Evolutionary conservation across 2,113 vertebrate species (phyloP).

Genomic region (Oncorhynchus clarkii): DNA sequence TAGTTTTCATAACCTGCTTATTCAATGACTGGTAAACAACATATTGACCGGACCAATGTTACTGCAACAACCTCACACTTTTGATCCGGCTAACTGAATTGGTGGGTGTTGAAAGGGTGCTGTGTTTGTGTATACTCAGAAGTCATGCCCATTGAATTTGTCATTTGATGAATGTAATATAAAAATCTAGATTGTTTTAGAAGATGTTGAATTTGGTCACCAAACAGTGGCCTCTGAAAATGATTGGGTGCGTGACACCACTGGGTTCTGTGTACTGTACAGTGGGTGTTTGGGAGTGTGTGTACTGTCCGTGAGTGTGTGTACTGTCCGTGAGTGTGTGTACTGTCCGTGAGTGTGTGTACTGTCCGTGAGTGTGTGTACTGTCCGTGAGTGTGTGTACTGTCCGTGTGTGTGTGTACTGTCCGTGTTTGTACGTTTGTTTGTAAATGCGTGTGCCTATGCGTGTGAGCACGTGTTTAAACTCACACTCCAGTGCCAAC

Average conservation of each 20-base stretch:
- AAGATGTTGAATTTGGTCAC: too few relatives aligned
- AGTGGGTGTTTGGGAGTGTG: neutral
- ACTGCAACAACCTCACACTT: too few relatives aligned
- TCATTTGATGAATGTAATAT: too few relatives aligned
- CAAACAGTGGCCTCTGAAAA: too few relatives aligned
- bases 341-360: neutral
- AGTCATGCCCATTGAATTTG: too few relatives aligned
- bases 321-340: neutral
- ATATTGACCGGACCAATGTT: too few relatives aligned
- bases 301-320: neutral
- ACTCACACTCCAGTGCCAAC: constrained; percentile 46
- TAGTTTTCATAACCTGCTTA: constrained; percentile 58
- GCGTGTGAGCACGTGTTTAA: constrained; percentile 47
- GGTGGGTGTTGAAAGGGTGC: too few relatives aligned
- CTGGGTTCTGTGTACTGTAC: too few relatives aligned
- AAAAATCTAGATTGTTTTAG: too few relatives aligned
- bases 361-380: neutral
- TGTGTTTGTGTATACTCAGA: too few relatives aligned
- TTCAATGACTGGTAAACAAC: constrained; percentile 38
- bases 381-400: neutral
- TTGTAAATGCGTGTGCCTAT: constrained; percentile 23
- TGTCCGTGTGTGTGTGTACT: neutral
- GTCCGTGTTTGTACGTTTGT: neutral
- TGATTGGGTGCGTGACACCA: too few relatives aligned
- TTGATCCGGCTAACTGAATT: too few relatives aligned